A percentile compares a stretch with the other conserved stretches of the same genome.
Conservation (phyloP, 1,140 invertebrate species). For the Drosophila lini region DNA sequence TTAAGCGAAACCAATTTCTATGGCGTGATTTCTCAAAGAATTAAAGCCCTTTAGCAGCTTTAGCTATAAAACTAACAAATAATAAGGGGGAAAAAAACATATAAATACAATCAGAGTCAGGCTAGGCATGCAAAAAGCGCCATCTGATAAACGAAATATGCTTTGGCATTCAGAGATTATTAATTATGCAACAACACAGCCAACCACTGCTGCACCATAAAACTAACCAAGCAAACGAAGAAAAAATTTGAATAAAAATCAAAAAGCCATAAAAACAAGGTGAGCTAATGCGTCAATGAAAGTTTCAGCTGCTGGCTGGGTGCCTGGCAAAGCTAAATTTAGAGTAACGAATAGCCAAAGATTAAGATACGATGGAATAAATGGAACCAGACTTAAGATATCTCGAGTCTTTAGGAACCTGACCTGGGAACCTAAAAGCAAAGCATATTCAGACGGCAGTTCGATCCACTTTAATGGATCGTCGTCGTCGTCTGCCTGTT, state of each 20-base stretch:
- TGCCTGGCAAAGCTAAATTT: constrained; percentile 46
- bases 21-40: constrained; percentile 48
- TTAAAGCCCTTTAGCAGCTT: background rate
- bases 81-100: background rate
- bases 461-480: constrained; percentile 11
- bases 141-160: constrained; percentile 11
- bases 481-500: background rate
- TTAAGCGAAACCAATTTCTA: constrained; percentile 10
- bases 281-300: constrained; percentile 79
- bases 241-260: constrained; percentile 64
- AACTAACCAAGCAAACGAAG: constrained; percentile 21
- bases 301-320: constrained; percentile 46
- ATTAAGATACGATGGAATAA: constrained; percentile 31
- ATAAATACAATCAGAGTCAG: background rate
- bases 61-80: background rate
- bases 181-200: constrained; percentile 63
- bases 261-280: constrained; percentile 65
- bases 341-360: constrained; percentile 28
- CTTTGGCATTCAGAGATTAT: constrained; percentile 45
- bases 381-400: constrained; percentile 17
- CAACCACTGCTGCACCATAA: constrained; percentile 39
- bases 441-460: background rate
- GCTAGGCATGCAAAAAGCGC: background rate
- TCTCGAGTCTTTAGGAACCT: background rate
- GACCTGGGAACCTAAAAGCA: constrained; percentile 2